Evolutionary conservation across 2,113 vertebrate species (phyloP), one percentile per base, ranked within the genome.

Genomic region (Lophius piscatorius): DNA sequence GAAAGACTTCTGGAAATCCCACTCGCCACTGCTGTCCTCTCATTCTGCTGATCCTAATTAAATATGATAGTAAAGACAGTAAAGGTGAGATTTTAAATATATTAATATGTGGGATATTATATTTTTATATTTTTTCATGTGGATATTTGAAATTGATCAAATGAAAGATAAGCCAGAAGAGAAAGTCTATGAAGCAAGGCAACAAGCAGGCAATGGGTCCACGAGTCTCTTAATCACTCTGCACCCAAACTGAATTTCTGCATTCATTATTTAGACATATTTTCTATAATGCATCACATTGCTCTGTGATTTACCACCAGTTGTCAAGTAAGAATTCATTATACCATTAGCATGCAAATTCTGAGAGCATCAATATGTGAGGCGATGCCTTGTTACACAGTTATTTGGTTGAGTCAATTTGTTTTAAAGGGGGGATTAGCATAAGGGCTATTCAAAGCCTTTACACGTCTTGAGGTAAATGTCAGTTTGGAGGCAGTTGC

Each of bases 171-270:
- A 71, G 44, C 56, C 60, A 3, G 44, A 64, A 60, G 41, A 55
- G 13, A 38, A 35, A 21, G 51, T 49, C 42, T 60, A 26, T 28
- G 24, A 76, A 34, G 56, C 70, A 61, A 68, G 69, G 72, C 63
- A 74, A 70, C 66, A 66, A 70, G 78, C 40, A 71, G 70, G 74
- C 60, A 70, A 82, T 78, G 76, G 82, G 69, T 76, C 78, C 74
- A 64, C 47, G 67, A 74, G 63, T 68, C 61, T 39, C 17, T 55
- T 81, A 64, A 82, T 80, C 61, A 36, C 64, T 34, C 42, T 0
- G 23, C 63, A 36, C 54, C 59, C 52, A 7, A 21, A 49, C 44
- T 6, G 48, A 62, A 59, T 66, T 70, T 74, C 63, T 66, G 9
- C 65, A 56, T 67, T 74, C 55, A 57, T 74, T 61, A 80, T 22